Evolutionary conservation across 2,113 vertebrate species (phyloP), one percentile per base, ranked within the genome.

Genomic region (Sceloporus undulatus): DNA sequence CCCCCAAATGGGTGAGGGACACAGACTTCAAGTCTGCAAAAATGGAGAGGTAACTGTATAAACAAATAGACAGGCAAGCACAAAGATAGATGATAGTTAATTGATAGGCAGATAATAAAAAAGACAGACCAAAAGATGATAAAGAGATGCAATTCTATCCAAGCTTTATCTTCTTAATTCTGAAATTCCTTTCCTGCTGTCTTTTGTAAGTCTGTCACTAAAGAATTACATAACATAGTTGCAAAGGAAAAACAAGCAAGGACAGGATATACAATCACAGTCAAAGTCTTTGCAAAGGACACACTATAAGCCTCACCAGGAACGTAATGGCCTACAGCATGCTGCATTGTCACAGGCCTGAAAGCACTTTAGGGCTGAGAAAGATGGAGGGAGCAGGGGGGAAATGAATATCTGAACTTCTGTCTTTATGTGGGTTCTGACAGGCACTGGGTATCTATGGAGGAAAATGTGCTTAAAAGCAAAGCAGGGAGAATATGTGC

Each of bases 301-400:
- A 80, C 52, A 73, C 23, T 48, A 73, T 56, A 80, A 73, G 59
- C 29, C 29, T 83, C 56, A 68, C 14, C 4, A 48, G 42, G 38
- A 88, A 88, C 52, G 40, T 52, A 73, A 82, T 65, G 70, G 38
- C 56, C 70, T 52, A 75, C 54, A 82, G 54, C 48, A 77, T 10
- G 66, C n/a, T 21, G 9, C 42, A 82, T 40, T 52, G 8, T 70
- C 42, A 83, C 48, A 34, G 42, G 25, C 59, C 80, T 83, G 56
- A 34, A 83, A 83, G 80, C 73, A 88, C 9, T 83, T 83, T 54
- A 88, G 23, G 70, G 52, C 34, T 42, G 25, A 59, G 78, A 74
- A 71, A 62, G 68, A 25, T 40, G 23, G 65, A n/a, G 5, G 13
- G 29, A 7, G 52, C 13, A 9, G 34, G 9, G 29, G 52, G 70